Evolutionary conservation across 2,888 invertebrate species (phyloP).

Genomic region (Seira sanloemensis): DNA sequence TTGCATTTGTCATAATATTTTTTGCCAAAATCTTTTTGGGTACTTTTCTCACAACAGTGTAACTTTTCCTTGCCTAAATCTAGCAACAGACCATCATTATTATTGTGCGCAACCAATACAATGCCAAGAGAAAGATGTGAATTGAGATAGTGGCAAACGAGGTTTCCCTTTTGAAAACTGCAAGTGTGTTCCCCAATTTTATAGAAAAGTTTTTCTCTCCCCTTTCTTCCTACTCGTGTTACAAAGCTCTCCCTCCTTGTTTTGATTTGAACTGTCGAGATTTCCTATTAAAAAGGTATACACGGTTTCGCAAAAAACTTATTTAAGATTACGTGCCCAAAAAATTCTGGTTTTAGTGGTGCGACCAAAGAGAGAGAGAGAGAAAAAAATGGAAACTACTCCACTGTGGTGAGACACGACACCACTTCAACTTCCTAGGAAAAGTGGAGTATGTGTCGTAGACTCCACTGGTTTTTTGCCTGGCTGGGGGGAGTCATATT

Average conservation of each 20-base stretch:
- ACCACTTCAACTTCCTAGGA: not conserved
- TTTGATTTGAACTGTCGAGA: not conserved
- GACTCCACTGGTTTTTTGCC: not conserved
- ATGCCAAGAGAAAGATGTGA: too few species aligned
- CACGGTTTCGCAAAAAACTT: not conserved
- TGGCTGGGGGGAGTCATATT: not conserved
- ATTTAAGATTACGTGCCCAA: not conserved
- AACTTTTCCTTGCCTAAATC: too few species aligned
- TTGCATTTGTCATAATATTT: too few species aligned
- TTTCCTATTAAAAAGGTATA: not conserved
- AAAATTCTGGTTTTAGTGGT: constrained; percentile 4
- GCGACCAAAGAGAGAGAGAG: too few species aligned
- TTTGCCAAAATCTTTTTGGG: too few species aligned
- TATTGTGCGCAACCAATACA: too few species aligned
- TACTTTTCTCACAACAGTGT: too few species aligned
- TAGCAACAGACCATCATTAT: too few species aligned
- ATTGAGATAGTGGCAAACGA: too few species aligned
- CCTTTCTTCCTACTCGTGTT: not conserved
- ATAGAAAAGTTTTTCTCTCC: not conserved
- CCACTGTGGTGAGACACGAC: not conserved
- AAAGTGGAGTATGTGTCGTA: not conserved
- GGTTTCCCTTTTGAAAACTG: not conserved
- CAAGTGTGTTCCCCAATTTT: not conserved
- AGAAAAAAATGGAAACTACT: too few species aligned
- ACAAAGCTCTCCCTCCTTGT: not conserved